Conservation (phyloP, 2,888 invertebrate genomes). For the Standfussiana lucernea region DNA sequence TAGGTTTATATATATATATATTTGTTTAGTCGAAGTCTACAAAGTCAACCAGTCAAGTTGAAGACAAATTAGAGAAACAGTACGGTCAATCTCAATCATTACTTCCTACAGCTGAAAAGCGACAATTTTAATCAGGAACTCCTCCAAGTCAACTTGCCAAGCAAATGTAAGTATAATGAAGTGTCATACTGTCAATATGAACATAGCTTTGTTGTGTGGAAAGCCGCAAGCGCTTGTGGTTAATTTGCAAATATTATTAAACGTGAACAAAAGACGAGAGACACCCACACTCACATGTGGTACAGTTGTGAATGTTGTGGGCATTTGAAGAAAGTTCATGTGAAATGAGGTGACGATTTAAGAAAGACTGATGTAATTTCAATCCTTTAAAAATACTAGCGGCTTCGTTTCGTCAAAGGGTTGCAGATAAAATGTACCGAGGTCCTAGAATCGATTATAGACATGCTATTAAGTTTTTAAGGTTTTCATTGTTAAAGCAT, state of each 20-base stretch:
- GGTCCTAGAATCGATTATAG: neutral
- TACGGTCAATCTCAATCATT: neutral
- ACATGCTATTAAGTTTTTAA: no score
- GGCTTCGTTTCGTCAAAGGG: neutral
- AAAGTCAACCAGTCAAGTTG: neutral
- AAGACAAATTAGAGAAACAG: neutral
- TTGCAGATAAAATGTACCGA: neutral
- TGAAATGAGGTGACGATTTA: slow-evolving; percentile 9
- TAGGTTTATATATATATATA: no score
- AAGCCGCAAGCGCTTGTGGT: slow-evolving; percentile 67
- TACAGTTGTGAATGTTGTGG: slow-evolving; percentile 9
- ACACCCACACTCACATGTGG: slow-evolving; percentile 68
- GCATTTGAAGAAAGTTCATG: slow-evolving; percentile 44
- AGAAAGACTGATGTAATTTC: neutral
- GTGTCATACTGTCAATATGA: slow-evolving; percentile 45
- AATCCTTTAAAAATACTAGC: neutral
- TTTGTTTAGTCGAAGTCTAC: neutral
- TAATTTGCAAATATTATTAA: slow-evolving; percentile 83
- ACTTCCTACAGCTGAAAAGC: neutral
- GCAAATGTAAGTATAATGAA: slow-evolving; percentile 30
- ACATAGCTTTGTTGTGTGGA: slow-evolving; percentile 49
- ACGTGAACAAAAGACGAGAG: slow-evolving; percentile 78
- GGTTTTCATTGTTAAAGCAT: neutral
- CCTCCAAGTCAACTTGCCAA: neutral
- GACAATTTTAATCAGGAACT: slow-evolving; percentile 5